phyloP scores from a whole-genome alignment of 2,888 invertebrate genomes.

The Drosophila atripex region DNA sequence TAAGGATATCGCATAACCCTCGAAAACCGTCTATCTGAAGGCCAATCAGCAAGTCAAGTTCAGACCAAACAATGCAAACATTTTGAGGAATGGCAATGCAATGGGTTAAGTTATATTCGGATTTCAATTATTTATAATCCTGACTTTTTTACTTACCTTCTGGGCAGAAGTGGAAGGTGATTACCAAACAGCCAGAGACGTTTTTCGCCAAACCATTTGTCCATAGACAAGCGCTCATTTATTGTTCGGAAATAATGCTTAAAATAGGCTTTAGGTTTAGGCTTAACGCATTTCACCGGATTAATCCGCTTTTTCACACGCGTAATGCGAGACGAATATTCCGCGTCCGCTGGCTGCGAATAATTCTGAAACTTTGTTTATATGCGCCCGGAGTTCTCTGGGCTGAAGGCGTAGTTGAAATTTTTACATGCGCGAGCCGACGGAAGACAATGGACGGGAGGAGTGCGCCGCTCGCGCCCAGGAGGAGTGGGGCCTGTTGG shows the following conservation, averaged over 20 bases:
- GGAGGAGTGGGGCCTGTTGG: conserved; percentile 60
- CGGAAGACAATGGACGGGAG: conserved; percentile 36
- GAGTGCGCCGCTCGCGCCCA: not conserved
- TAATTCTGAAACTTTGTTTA: conserved; percentile 73
- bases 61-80: conserved; percentile 15
- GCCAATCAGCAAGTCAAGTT: conserved; percentile 60
- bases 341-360: conserved; percentile 61
- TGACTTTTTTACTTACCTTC: conserved; percentile 86
- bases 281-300: conserved; percentile 9
- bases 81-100: conserved; percentile 17
- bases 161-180: conserved; percentile 92
- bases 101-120: not conserved
- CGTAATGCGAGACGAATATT: conserved; percentile 53
- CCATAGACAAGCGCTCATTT: conserved; percentile 86
- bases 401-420: conserved; percentile 50
- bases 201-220: conserved; percentile 96
- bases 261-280: conserved; percentile 2
- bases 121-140: not conserved
- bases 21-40: conserved; percentile 40
- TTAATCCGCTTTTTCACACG: conserved; percentile 40
- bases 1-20: conserved; percentile 41
- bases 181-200: conserved; percentile 96
- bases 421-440: conserved; percentile 58
- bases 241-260: conserved; percentile 3
- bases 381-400: conserved; percentile 42